Percentiles rank a stretch among this genome's conserved stretches.
Conservation (phyloP, 2,888 invertebrate genomes). For the Caenorhabditis sp. region DNA sequence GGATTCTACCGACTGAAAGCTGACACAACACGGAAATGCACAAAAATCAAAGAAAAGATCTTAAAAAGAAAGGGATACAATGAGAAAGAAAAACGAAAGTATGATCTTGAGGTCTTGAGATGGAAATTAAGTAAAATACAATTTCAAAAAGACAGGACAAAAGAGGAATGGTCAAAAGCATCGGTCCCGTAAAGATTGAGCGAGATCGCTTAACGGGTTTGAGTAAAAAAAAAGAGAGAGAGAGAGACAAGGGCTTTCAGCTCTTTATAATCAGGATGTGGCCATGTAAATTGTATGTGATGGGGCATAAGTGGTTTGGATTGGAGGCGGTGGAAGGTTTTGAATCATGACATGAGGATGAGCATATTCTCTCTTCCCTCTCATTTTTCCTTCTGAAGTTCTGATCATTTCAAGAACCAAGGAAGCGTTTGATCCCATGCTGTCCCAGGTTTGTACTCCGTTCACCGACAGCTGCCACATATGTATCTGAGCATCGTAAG, state of each 20-base stretch:
- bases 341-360: background rate
- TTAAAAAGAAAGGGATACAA: background rate
- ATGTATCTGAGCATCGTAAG: constrained; percentile 20
- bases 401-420: constrained; percentile 53
- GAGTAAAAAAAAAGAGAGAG: background rate
- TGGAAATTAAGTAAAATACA: background rate
- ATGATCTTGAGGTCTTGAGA: background rate
- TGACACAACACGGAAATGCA: constrained; percentile 34
- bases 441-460: constrained; percentile 13
- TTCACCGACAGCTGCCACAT: constrained; percentile 15
- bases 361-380: background rate
- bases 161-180: background rate
- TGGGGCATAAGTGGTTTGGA: constrained; percentile 17
- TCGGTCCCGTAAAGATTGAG: constrained; percentile 37
- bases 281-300: no score
- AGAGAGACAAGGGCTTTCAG: no score
- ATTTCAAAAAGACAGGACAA: no score
- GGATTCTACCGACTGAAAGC: constrained; percentile 11
- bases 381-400: constrained; percentile 3
- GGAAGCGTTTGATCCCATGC: constrained; percentile 8
- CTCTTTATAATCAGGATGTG: no score
- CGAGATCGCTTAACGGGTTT: constrained; percentile 35
- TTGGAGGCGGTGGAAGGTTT: background rate
- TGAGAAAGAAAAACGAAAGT: background rate
- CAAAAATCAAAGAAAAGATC: constrained; percentile 5